Base-by-base conservation (phyloP, 2,888 invertebrate genomes). In the Coleophora deauratella region DNA sequence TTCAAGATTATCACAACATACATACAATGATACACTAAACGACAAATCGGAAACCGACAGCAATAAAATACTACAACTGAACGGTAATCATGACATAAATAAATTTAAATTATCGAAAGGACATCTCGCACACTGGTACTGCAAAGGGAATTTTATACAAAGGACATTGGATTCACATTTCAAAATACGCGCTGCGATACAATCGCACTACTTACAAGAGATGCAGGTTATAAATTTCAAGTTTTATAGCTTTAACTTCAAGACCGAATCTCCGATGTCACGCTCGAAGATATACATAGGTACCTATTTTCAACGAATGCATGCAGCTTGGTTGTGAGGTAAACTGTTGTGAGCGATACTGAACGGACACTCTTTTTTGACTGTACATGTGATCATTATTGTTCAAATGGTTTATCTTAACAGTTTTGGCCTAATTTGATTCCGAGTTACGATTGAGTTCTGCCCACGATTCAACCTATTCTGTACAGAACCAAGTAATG, bases 41-140 rank as follows among this genome's bases (percentile, higher is more conserved):
- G 53, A 66, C 61, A 63, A 66, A 63, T 60, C 54, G 55, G 54
- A 59, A 57, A 64, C 51, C 44, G 54, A 64, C 62, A 57, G 56
- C 62, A 59, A 68, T 72, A 70, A 72, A 70, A 63, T 57, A 65
- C 58, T 48, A 66, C 66, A 59, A 62, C 63, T 59, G 64, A 62
- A 61, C 57, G 61, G 60, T 58, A 61, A 64, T 65, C 59, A 52
- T 46, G 55, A 47, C 50, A 58, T 55, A 59, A 58, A 58, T 61
- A 59, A 61, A 60, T 51, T 63, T 54, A 44, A 60, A 50, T 61
- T 68, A 67, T 67, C 65, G 52, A 54, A 47, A 55, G 52, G 47
- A 52, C 54, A 67, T 63, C 61, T 53, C 46, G 38, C 35, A 41
- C 33, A 36, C 43, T 42, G 44, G 41, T 54, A 66, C 46, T 51